These are phyloP conservation scores for Anabacerthia variegaticeps DNA, from an alignment of 2,797 vertebrate species.

Conservation along the genomic window DNA sequence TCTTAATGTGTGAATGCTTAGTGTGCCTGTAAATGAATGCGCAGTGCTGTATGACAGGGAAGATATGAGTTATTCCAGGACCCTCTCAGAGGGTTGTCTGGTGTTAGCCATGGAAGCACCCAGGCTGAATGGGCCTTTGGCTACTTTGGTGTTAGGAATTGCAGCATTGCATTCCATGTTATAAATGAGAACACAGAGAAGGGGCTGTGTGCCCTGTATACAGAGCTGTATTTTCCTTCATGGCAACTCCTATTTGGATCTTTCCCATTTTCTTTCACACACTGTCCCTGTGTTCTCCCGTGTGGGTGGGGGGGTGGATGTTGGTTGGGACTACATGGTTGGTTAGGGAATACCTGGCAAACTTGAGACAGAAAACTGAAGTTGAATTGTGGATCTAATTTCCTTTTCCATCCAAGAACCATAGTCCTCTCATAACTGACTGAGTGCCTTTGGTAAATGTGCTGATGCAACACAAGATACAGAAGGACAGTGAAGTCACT, in stretches of 20 bases:
- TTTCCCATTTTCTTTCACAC: background rate
- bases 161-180: background rate
- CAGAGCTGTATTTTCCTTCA: background rate
- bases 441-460: background rate
- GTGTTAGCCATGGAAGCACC: background rate
- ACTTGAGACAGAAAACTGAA: background rate
- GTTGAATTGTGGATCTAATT: background rate
- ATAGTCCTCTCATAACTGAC: background rate
- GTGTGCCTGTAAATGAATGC: background rate
- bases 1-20: background rate
- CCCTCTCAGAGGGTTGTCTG: background rate
- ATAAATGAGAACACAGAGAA: background rate
- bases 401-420: background rate
- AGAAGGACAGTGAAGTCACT: background rate
- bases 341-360: background rate
- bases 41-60: background rate
- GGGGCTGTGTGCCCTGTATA: background rate
- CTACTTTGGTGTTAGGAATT: background rate
- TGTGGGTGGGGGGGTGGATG: rapidly evolving
- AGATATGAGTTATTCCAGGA: background rate
- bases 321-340: background rate
- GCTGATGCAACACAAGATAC: background rate
- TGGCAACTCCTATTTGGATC: background rate
- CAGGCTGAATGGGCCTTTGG: background rate
- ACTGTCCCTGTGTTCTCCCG: background rate